Percentiles rank a stretch among this genome's conserved stretches.
These are phyloP conservation scores for Alfaro cultratus DNA, from an alignment of 2,797 vertebrate species.

Conservation along the genomic window DNA sequence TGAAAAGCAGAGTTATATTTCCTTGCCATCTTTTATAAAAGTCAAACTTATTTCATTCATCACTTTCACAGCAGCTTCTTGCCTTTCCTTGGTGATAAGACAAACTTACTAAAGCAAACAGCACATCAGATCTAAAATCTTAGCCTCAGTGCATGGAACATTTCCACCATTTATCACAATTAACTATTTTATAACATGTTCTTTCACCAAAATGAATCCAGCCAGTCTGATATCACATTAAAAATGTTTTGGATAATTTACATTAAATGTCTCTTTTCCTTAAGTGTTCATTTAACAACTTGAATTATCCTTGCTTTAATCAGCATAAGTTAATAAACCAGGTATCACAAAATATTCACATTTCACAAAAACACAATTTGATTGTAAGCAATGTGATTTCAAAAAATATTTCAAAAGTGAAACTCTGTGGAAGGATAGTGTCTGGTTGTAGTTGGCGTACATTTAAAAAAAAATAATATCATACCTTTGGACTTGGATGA, in stretches of 20 bases:
- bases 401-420: not conserved
- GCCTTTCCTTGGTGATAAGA: conserved; percentile 50
- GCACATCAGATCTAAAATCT: conserved; percentile 40
- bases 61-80: conserved; percentile 68
- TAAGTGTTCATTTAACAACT: not conserved
- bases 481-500: not conserved
- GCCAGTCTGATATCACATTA: not conserved
- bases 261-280: not conserved
- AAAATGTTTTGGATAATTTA: not conserved
- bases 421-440: not conserved
- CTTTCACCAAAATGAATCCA: not conserved
- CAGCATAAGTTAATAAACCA: not conserved
- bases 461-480: not conserved
- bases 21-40: conserved; percentile 54
- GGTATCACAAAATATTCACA: not conserved
- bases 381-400: not conserved
- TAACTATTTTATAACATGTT: no score
- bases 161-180: not conserved
- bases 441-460: not conserved
- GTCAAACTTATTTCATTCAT: conserved; percentile 68
- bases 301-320: not conserved
- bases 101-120: conserved; percentile 51
- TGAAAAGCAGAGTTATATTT: conserved; percentile 62
- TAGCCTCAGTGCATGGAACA: conserved; percentile 5
- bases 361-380: not conserved